phyloP scores from a whole-genome alignment of 2,113 vertebrate genomes.

The Bos javanicus region DNA sequence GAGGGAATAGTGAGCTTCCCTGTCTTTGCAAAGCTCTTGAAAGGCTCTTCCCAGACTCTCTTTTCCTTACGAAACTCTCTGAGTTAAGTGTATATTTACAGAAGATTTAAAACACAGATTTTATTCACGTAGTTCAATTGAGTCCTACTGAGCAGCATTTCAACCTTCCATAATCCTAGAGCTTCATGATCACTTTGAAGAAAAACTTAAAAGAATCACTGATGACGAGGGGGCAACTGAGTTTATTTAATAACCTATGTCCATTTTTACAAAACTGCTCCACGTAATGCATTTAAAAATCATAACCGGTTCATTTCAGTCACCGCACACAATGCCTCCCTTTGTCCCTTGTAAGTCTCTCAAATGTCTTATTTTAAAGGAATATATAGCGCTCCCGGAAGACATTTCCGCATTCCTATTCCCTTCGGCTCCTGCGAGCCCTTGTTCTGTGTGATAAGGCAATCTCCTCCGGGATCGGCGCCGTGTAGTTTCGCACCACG shows the following conservation, averaged over 20 bases:
- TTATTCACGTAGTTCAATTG: slow-evolving; percentile 67
- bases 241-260: slow-evolving; percentile 78
- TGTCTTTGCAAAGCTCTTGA: slow-evolving; percentile 39
- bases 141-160: slow-evolving; percentile 64
- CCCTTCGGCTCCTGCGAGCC: slow-evolving; percentile 88
- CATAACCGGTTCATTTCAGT: slow-evolving; percentile 82
- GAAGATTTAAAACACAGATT: slow-evolving; percentile 49
- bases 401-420: slow-evolving; percentile 90
- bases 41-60: slow-evolving; percentile 50
- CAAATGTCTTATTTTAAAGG: slow-evolving; percentile 90
- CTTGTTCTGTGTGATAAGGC: slow-evolving; percentile 90
- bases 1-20: slow-evolving; percentile 54
- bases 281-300: slow-evolving; percentile 80
- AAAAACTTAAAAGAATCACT: slow-evolving; percentile 67
- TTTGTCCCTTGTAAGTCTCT: slow-evolving; percentile 87
- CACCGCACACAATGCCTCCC: slow-evolving; percentile 82
- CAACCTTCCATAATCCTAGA: slow-evolving; percentile 71
- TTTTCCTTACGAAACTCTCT: slow-evolving; percentile 3
- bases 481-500: slow-evolving; percentile 88
- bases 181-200: slow-evolving; percentile 68
- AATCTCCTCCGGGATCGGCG: slow-evolving; percentile 90
- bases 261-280: slow-evolving; percentile 77
- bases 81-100: neutral
- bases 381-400: slow-evolving; percentile 88
- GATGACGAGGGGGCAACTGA: slow-evolving; percentile 66